Conservation (phyloP, 2,797 vertebrate species). For the Acipenser ruthenus region DNA sequence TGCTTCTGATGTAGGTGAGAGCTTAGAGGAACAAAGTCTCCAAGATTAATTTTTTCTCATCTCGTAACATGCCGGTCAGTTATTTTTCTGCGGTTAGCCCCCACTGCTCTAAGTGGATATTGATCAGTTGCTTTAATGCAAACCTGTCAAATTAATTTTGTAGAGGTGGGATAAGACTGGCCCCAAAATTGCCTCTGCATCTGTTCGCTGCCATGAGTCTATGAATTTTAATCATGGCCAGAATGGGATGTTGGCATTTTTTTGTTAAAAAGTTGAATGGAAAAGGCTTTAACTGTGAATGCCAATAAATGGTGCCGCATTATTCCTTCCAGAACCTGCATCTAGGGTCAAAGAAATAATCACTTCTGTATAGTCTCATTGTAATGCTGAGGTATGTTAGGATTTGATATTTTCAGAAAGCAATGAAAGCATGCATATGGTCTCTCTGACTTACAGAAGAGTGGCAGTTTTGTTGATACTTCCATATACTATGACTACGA, state of each 20-base stretch:
- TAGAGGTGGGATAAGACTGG: slow-evolving; percentile 91
- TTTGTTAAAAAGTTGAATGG: slow-evolving; percentile 78
- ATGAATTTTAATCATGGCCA: slow-evolving; percentile 95
- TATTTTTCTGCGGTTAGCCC: slow-evolving; percentile 98
- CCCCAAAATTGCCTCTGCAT: slow-evolving; percentile 90
- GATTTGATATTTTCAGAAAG: slow-evolving; percentile 12
- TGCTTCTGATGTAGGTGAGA: slow-evolving; percentile 89
- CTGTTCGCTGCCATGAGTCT: slow-evolving; percentile 74
- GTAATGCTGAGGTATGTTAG: slow-evolving; percentile 8
- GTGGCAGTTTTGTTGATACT: no score
- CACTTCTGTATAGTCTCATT: slow-evolving; percentile 60
- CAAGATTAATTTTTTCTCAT: slow-evolving; percentile 99
- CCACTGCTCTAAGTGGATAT: slow-evolving; percentile 98
- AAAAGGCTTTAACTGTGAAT: slow-evolving; percentile 80
- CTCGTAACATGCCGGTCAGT: slow-evolving; percentile 81
- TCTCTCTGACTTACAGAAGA: neutral
- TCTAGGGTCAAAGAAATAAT: slow-evolving; percentile 76
- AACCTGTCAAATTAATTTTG: slow-evolving; percentile 99
- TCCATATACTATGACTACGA: no score
- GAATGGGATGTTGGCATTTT: slow-evolving; percentile 75
- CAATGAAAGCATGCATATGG: neutral
- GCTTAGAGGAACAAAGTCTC: slow-evolving; percentile 81
- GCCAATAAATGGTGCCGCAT: slow-evolving; percentile 67
- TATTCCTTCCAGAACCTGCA: slow-evolving; percentile 71
- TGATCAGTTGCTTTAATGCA: slow-evolving; percentile 99